Percentiles rank a stretch among this genome's conserved stretches.
phyloP scores from a whole-genome alignment of 2,797 vertebrate species.

The Apogon hyalosoma region DNA sequence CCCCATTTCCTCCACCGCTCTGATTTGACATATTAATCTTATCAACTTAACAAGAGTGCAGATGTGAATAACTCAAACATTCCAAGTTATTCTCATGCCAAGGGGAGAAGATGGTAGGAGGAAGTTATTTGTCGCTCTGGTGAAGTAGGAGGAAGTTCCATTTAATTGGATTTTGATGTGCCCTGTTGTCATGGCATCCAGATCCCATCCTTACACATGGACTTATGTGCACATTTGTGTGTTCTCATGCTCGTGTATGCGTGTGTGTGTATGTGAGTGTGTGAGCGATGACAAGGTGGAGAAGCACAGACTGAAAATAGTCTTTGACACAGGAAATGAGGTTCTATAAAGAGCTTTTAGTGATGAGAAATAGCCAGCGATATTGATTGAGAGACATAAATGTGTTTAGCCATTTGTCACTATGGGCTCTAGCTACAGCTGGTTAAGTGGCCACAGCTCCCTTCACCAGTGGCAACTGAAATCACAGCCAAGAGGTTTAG shows the following conservation, averaged over 20 bases:
- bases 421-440: slow-evolving; percentile 65
- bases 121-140: slow-evolving; percentile 80
- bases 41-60: slow-evolving; percentile 63
- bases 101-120: slow-evolving; percentile 53
- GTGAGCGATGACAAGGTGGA: slow-evolving; percentile 16
- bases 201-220: slow-evolving; percentile 75
- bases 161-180: slow-evolving; percentile 86
- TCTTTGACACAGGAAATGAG: slow-evolving; percentile 67
- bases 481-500: slow-evolving; percentile 73
- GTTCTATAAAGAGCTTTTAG: slow-evolving; percentile 58
- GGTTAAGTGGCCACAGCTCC: slow-evolving; percentile 72
- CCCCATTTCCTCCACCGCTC: slow-evolving; percentile 44
- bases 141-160: slow-evolving; percentile 83
- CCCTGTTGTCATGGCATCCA: slow-evolving; percentile 85
- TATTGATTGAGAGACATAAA: slow-evolving; percentile 73
- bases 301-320: slow-evolving; percentile 33
- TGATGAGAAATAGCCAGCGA: slow-evolving; percentile 42
- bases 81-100: slow-evolving; percentile 72
- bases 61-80: slow-evolving; percentile 74
- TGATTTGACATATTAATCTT: slow-evolving; percentile 70
- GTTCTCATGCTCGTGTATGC: slow-evolving; percentile 14
- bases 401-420: slow-evolving; percentile 68
- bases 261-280: neutral
- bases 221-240: slow-evolving; percentile 36
- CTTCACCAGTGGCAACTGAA: slow-evolving; percentile 70